Percentiles rank a stretch among this genome's conserved stretches.
phyloP scores from a whole-genome alignment of 2,888 invertebrate species.

The Aporophyla nigra region DNA sequence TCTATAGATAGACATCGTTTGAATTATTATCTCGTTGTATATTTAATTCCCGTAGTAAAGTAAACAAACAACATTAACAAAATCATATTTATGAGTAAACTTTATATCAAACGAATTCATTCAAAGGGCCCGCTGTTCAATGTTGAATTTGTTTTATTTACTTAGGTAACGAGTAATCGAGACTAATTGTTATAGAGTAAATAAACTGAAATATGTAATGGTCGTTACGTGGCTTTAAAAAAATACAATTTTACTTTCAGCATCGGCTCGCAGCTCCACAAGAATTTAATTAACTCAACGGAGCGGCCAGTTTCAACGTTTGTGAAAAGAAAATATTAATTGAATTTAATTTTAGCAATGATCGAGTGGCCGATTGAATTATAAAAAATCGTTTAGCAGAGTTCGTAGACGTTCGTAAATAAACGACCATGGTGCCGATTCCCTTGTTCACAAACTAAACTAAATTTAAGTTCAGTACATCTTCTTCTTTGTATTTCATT shows the following conservation, averaged over 20 bases:
- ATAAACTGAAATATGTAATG: constrained; percentile 47
- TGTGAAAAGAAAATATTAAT: constrained; percentile 66
- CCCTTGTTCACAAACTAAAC: too few relatives aligned
- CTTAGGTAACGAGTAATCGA: constrained; percentile 43
- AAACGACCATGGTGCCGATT: too few relatives aligned
- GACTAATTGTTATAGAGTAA: constrained; percentile 39
- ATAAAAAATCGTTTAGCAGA: constrained; percentile 55
- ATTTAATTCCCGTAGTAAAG: constrained; percentile 2
- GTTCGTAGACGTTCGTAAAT: constrained; percentile 16
- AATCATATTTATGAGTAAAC: constrained; percentile 26
- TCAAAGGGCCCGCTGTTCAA: constrained; percentile 30
- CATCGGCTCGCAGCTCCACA: constrained; percentile 59
- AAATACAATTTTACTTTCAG: constrained; percentile 62
- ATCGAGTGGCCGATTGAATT: constrained; percentile 33
- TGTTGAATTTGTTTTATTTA: constrained; percentile 48
- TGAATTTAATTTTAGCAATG: constrained; percentile 60
- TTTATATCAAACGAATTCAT: constrained; percentile 38
- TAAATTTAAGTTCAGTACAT: too few relatives aligned
- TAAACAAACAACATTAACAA: constrained; percentile 13
- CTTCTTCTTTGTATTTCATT: too few relatives aligned
- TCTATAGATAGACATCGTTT: neutral
- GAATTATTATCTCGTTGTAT: neutral
- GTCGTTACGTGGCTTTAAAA: constrained; percentile 52
- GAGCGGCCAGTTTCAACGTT: constrained; percentile 59
- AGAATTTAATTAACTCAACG: constrained; percentile 71